Conservation (phyloP, 1,140 invertebrate species). For the Eumaeus atala region DNA sequence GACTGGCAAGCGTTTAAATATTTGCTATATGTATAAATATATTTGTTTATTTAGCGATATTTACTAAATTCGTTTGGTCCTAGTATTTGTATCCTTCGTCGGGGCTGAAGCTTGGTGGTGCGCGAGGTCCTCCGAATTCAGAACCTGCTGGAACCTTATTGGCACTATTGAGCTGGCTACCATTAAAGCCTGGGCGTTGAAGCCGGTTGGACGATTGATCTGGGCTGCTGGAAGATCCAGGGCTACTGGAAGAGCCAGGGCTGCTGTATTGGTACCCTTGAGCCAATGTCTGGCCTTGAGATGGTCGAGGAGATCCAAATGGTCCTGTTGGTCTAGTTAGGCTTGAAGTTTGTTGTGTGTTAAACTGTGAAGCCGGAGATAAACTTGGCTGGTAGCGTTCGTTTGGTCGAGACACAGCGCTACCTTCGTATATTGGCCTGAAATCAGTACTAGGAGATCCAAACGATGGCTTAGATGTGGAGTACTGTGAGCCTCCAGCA, state of each 20-base stretch:
- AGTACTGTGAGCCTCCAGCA: neutral
- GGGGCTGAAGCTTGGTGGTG: conserved; percentile 57
- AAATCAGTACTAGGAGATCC: conserved; percentile 3
- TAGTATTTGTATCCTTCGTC: conserved; percentile 65
- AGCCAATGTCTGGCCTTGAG: neutral
- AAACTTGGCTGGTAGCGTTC: conserved; percentile 10
- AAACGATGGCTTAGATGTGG: conserved; percentile 8
- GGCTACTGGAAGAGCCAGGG: neutral
- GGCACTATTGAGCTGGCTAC: neutral
- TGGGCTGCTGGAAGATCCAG: too few relatives aligned
- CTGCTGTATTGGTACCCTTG: neutral
- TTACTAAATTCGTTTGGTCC: conserved; percentile 4
- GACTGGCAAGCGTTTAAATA: conserved; percentile 4
- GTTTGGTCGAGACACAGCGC: neutral
- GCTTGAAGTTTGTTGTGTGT: conserved; percentile 9
- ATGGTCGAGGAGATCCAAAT: neutral
- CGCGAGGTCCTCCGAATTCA: conserved; percentile 44
- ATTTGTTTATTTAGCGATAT: conserved; percentile 32
- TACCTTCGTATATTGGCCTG: neutral
- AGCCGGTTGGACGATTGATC: neutral
- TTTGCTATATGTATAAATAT: conserved; percentile 11
- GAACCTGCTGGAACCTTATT: conserved; percentile 19
- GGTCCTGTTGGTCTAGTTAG: neutral
- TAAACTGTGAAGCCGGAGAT: conserved; percentile 13
- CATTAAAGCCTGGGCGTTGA: neutral